Base-by-base conservation (phyloP, 2,113 vertebrate genomes). In the Cyanoderma ruficeps region DNA sequence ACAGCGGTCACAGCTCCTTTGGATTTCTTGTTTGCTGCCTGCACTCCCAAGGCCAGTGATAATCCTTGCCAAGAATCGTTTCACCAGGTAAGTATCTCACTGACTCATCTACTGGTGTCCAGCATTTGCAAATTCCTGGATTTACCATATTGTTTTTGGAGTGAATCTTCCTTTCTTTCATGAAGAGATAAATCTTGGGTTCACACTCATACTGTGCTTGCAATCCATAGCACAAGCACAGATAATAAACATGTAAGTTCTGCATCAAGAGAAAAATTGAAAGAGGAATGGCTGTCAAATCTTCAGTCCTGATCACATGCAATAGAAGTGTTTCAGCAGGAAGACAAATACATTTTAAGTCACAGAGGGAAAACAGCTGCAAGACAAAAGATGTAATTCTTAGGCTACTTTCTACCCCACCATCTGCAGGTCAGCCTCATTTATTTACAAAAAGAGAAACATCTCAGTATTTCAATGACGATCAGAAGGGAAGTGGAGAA, bases 361-460 rank as follows among this genome's bases (percentile, higher is more conserved):
- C 53, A 65, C n/a, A 55, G 71, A 78, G 27, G 37, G 46, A 83
- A 83, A 84, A 21, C 20, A 46, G 69, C 27, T 61, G 67, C 33
- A 78, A 64, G 25, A 82, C 42, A 71, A 39, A 56, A 65, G 49
- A 53, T 67, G 28, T 74, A 85, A 87, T 84, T 95, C 83, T 63
- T 17, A 49, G 39, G 28, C 78, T 76, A 25, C 56, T 82, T 85
- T 74, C 68, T 83, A 68, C 37, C 50, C 22, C 9, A 19, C n/a
- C 44, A 56, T 81, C 83, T 74, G 82, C 31, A 70, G 61, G 57
- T 52, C 20, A 93, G 59, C 68, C 59, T 83, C 55, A 41, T 82
- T 63, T 90, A 53, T 89, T 95, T 94, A 92, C 71, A 94, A 76
- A 81, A 79, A 12, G 39, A 87, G 69, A 78, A 92, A 83, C 35